Evolutionary conservation across 2,888 invertebrate genomes (phyloP).

Genomic region (Microplitis manilae): DNA sequence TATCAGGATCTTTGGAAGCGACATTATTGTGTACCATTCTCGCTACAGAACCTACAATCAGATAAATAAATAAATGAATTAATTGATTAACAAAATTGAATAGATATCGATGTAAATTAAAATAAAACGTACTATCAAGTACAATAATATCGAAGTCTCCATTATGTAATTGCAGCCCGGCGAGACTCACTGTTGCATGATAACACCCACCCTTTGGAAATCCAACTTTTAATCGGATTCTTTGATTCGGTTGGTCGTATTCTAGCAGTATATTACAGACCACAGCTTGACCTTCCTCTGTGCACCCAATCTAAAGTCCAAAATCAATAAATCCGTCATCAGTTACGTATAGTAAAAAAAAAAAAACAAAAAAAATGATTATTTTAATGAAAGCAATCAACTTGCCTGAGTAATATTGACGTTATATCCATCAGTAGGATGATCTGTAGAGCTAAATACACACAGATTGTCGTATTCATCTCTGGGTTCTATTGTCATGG

Average conservation of each 20-base stretch:
- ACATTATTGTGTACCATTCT: slow-evolving; percentile 90
- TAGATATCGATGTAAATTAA: slow-evolving; percentile 4
- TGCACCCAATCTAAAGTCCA: slow-evolving; percentile 76
- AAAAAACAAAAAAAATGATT: slow-evolving; percentile 11
- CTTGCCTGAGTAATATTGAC: slow-evolving; percentile 70
- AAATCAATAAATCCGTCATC: slow-evolving; percentile 6
- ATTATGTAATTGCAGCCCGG: slow-evolving; percentile 84
- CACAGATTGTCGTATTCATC: slow-evolving; percentile 94
- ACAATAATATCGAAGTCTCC: slow-evolving; percentile 95
- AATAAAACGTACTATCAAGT: slow-evolving; percentile 80
- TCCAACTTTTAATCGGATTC: slow-evolving; percentile 83
- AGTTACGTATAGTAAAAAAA: slow-evolving; percentile 15
- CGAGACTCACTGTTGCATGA: slow-evolving; percentile 84
- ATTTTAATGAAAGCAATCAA: slow-evolving; percentile 5
- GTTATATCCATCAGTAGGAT: slow-evolving; percentile 76
- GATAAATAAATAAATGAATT: slow-evolving; percentile 18
- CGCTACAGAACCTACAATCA: slow-evolving; percentile 79
- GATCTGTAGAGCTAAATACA: slow-evolving; percentile 75
- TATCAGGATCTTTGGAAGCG: slow-evolving; percentile 86
- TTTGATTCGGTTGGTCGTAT: slow-evolving; percentile 85
- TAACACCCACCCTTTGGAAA: slow-evolving; percentile 87
- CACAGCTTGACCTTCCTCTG: slow-evolving; percentile 74
- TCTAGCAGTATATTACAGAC: slow-evolving; percentile 76
- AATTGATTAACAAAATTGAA: not conserved
- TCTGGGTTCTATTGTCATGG: slow-evolving; percentile 89